Evolutionary conservation across 1,140 invertebrate species (phyloP), one percentile per base, ranked within the genome.

Genomic region (Hyphantria cunea): DNA sequence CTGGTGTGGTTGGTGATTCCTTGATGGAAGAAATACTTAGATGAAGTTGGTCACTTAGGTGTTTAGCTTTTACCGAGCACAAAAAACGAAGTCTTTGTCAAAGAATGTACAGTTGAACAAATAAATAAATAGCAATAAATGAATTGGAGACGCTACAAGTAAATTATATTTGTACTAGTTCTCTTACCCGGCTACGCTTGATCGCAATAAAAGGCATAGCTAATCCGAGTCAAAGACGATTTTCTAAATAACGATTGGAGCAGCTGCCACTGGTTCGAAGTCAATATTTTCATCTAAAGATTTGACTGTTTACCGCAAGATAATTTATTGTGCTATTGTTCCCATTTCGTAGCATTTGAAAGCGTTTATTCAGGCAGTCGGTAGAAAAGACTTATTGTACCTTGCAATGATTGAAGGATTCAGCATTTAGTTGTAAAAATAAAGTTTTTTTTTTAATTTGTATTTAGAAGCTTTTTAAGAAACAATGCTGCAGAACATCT

Each of bases 121-220:
- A 15, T 25, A 53, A 58, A 52, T 64, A 55, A 56, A 65, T 56
- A 62, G 47, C 42, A 64, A 65, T 69, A 67, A 72, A 58, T 70
- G 56, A 74, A 83, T 67, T 74, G 68, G 68, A 58, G 68, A 71
- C 66, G 68, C 72, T 37, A 62, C 45, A 67, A 62, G 61, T 78
- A 79, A 84, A 84, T 84, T 74, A 78, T 85, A 70, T 84, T 84
- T 89, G 82, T 84, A 88, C 86, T 86, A 82, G 84, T 84, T 89
- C 79, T 83, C 74, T 80, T 84, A 81, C 86, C 84, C 77, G 82
- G 82, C 84, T 83, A 88, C 82, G 86, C 76, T 84, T 82, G 69
- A 82, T 72, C 70, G 76, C 68, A 64, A 70, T 80, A 83, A 84
- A 82, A 62, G 69, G 68, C 79, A 76, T 78, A 70, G 59, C 70